Evolutionary conservation across 2,113 vertebrate genomes (phyloP).

Genomic region (Semicossyphus pulcher): DNA sequence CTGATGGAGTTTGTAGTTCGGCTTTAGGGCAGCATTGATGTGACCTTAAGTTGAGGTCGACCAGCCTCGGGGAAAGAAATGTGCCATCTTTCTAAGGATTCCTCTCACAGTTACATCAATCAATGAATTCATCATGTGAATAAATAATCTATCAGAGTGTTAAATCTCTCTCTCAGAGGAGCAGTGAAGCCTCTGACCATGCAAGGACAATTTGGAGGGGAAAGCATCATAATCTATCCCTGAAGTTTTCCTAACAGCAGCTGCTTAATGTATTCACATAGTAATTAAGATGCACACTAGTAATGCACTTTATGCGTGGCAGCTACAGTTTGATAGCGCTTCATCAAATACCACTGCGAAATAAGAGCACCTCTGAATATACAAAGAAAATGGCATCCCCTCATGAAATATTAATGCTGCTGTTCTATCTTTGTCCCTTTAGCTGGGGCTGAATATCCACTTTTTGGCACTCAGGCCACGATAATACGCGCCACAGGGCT

Average conservation of each 20-base stretch:
- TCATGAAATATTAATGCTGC: conserved; percentile 67
- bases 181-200: conserved; percentile 27
- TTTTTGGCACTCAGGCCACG: conserved; percentile 54
- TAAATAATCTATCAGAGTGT: conserved; percentile 43
- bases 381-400: conserved; percentile 51
- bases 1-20: too few relatives aligned
- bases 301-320: conserved; percentile 28
- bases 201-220: conserved; percentile 29
- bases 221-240: conserved; percentile 23
- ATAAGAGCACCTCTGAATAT: conserved; percentile 54
- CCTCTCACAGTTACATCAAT: conserved; percentile 39
- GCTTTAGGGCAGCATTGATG: too few relatives aligned
- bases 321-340: conserved; percentile 42
- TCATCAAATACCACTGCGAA: conserved; percentile 52
- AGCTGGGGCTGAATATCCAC: conserved; percentile 62
- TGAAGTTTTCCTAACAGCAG: conserved; percentile 26
- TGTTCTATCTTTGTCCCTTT: conserved; percentile 64
- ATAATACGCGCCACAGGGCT: conserved; percentile 31
- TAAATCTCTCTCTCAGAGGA: conserved; percentile 26
- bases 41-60: neutral
- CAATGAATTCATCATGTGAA: conserved; percentile 51
- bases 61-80: neutral
- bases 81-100: conserved; percentile 7
- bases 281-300: conserved; percentile 48
- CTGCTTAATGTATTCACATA: conserved; percentile 19